Conservation (phyloP, 1,140 invertebrate genomes). For the Gerris buenoi region DNA sequence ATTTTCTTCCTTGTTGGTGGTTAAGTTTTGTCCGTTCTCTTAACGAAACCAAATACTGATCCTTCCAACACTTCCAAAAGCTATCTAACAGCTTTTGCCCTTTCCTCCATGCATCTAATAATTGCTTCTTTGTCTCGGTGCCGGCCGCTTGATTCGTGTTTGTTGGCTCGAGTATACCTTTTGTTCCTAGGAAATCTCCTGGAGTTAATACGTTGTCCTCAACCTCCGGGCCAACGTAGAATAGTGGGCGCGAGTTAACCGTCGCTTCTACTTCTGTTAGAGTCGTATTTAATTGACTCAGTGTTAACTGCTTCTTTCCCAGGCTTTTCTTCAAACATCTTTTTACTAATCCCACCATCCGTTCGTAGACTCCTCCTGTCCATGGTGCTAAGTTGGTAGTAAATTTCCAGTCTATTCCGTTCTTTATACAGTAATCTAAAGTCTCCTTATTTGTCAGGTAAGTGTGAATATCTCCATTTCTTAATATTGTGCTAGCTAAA, state of each 20-base stretch:
- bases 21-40: background rate
- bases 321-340: background rate
- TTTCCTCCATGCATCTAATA: background rate
- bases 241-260: background rate
- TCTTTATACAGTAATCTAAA: background rate
- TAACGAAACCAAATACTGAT: background rate
- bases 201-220: background rate
- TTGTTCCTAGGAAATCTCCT: background rate
- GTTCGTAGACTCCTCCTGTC: background rate
- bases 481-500: background rate
- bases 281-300: background rate
- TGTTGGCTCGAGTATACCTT: background rate
- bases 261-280: background rate
- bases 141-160: background rate
- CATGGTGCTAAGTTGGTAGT: background rate
- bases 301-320: background rate
- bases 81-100: background rate
- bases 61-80: background rate
- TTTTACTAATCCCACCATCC: background rate
- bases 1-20: background rate
- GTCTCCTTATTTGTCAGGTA: background rate
- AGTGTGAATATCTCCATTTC: background rate
- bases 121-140: background rate
- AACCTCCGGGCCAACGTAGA: background rate
- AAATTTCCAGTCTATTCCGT: background rate